These are phyloP conservation scores for Helobdella robusta DNA, from an alignment of 2,888 invertebrate species.

Conservation along the genomic window DNA sequence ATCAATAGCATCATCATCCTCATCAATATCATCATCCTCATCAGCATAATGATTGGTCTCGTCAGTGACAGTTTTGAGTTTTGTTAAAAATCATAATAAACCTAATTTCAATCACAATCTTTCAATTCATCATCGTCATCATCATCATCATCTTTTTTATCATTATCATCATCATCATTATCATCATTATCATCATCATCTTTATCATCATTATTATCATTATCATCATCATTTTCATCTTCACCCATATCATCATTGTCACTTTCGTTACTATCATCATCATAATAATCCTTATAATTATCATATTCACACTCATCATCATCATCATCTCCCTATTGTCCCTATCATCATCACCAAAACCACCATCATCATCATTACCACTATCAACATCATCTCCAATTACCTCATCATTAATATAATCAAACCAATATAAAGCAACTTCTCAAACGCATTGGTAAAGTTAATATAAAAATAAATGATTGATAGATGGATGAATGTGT, in stretches of 20 bases:
- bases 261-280: constrained; percentile 23
- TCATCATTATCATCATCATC: constrained; percentile 23
- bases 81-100: no score
- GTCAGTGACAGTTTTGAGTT: no score
- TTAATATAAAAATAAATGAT: not conserved
- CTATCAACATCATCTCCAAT: constrained; percentile 26
- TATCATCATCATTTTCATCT: constrained; percentile 24
- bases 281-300: constrained; percentile 22
- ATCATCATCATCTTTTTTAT: no score
- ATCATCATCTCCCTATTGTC: constrained; percentile 24
- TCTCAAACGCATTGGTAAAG: not conserved
- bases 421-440: no score
- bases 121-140: no score
- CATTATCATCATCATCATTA: constrained; percentile 20
- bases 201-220: constrained; percentile 23
- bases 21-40: not conserved
- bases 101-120: no score
- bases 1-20: not conserved
- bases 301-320: constrained; percentile 25
- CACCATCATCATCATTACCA: constrained; percentile 24
- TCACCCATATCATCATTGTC: constrained; percentile 24
- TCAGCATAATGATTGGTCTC: constrained; percentile 18
- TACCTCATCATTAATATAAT: constrained; percentile 19
- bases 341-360: constrained; percentile 24
- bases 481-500: constrained; percentile 12